Conservation (phyloP, 1,140 invertebrate genomes). For the Diabrotica virgifera region DNA sequence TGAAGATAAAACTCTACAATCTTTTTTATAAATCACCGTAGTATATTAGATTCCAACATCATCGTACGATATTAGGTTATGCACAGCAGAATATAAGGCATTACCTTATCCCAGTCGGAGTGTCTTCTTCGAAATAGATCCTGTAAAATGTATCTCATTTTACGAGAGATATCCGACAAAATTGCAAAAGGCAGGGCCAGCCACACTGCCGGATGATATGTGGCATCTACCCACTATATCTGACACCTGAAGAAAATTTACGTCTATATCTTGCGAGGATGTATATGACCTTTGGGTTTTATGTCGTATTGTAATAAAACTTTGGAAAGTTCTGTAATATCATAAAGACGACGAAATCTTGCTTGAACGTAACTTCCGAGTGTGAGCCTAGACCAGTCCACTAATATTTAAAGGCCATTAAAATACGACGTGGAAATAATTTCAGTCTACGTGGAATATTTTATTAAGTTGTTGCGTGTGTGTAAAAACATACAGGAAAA, state of each 20-base stretch:
- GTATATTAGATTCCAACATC: no score
- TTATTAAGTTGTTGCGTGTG: no score
- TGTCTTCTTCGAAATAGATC: constrained; percentile 3
- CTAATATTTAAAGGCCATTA: no score
- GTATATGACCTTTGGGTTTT: constrained; percentile 8
- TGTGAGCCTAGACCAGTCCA: no score
- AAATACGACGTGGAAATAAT: no score
- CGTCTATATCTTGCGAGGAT: constrained; percentile 8
- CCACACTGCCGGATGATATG: neutral
- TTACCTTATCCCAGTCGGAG: neutral
- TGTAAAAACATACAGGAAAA: no score
- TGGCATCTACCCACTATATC: constrained; percentile 6
- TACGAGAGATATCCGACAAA: constrained; percentile 5
- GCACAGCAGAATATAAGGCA: no score
- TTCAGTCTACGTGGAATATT: no score
- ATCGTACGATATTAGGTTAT: no score
- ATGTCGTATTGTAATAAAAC: constrained; percentile 8
- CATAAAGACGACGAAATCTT: neutral
- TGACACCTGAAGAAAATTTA: constrained; percentile 10
- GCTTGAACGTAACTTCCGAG: no score
- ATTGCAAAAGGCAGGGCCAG: constrained; percentile 6
- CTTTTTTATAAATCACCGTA: no score
- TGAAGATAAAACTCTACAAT: no score
- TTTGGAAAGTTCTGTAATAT: constrained; percentile 6
- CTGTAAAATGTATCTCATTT: constrained; percentile 8